These are phyloP conservation scores for Pseudoatta argentina DNA, from an alignment of 1,140 invertebrate species.

Conservation along the genomic window DNA sequence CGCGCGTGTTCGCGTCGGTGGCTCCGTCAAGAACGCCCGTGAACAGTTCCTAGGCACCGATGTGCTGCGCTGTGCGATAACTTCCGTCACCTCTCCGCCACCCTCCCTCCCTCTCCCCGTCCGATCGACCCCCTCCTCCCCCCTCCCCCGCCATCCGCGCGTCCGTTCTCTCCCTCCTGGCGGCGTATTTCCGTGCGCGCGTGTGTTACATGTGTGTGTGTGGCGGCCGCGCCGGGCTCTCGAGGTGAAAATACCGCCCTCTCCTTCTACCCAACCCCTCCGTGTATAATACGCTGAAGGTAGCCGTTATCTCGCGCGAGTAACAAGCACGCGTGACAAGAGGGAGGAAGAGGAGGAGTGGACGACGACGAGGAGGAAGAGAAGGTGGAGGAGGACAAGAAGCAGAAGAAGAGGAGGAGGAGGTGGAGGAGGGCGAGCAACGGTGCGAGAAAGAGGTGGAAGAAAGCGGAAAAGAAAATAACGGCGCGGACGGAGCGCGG, in stretches of 20 bases:
- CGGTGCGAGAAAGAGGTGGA: constrained; percentile 34
- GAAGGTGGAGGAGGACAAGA: constrained; percentile 25
- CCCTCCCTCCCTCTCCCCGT: no score
- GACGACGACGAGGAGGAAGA: constrained; percentile 26
- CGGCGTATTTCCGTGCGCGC: constrained; percentile 62
- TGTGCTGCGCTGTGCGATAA: constrained; percentile 76
- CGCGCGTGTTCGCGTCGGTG: not conserved
- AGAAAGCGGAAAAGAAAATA: constrained; percentile 27
- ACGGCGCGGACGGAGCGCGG: constrained; percentile 38
- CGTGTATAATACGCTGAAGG: constrained; percentile 66
- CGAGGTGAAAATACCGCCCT: constrained; percentile 77
- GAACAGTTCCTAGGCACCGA: constrained; percentile 74
- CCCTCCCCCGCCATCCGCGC: constrained; percentile 42
- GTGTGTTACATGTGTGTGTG: constrained; percentile 66
- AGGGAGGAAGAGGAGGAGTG: constrained; percentile 50
- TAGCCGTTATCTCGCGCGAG: constrained; percentile 69
- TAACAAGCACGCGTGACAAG: constrained; percentile 52
- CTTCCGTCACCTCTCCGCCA: constrained; percentile 74
- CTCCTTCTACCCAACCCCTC: constrained; percentile 69
- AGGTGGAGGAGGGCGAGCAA: not conserved
- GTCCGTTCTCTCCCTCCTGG: constrained; percentile 45
- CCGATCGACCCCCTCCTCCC: no score
- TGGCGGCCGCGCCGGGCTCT: constrained; percentile 72
- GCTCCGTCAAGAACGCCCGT: constrained; percentile 65
- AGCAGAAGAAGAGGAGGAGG: no score